Conservation (phyloP, 2,113 vertebrate species). For the Cervus canadensis region DNA sequence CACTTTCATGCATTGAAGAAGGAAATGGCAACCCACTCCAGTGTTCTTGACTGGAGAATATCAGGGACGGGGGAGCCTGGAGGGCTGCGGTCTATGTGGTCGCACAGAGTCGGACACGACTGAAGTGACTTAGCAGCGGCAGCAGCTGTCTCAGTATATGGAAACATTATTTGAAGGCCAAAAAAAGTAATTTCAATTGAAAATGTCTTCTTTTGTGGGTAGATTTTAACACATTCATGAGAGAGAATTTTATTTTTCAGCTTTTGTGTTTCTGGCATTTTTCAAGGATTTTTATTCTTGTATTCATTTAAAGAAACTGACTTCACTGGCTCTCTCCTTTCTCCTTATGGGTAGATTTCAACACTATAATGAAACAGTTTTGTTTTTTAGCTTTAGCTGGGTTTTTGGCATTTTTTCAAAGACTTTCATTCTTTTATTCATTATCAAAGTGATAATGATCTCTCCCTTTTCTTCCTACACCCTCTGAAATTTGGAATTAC, state of each 20-base stretch:
- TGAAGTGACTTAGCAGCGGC: not conserved
- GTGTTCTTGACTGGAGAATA: not conserved
- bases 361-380: not conserved
- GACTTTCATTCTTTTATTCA: not conserved
- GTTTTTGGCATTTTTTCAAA: not conserved
- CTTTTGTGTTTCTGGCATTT: not conserved
- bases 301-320: not conserved
- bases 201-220: conserved; percentile 5
- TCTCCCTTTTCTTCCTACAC: not conserved
- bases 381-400: not conserved
- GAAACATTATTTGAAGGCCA: not conserved
- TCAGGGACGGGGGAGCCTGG: accelerated
- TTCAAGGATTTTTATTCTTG: not conserved
- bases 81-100: not conserved
- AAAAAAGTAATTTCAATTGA: not conserved
- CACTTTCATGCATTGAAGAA: not conserved
- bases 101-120: not conserved
- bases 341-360: not conserved
- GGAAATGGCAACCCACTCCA: not conserved
- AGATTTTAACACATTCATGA: conserved; percentile 5
- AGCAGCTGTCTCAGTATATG: not conserved
- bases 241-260: not conserved
- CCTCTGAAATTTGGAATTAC: not conserved
- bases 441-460: not conserved
- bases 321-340: not conserved